Percentiles rank a stretch among this genome's conserved stretches.
Conservation (phyloP, 2,888 invertebrate genomes). For the Caenorhabditis panamensis region DNA sequence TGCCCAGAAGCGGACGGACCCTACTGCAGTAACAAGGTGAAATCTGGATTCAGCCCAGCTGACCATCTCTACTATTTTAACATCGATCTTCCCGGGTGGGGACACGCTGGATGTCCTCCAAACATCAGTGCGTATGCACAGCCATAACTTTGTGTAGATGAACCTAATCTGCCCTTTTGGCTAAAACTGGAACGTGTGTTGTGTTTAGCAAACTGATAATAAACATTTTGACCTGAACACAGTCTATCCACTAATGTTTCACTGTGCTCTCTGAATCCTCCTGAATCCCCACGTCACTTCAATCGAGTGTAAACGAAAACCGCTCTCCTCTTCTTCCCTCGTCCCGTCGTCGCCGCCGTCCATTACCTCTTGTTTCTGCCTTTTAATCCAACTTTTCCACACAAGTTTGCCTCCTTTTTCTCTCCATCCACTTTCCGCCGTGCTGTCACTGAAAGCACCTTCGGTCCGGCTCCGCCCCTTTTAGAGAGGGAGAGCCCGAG, state of each 20-base stretch:
- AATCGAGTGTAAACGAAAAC: slow-evolving; percentile 9
- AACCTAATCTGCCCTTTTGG: too few relatives aligned
- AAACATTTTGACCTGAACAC: neutral
- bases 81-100: slow-evolving; percentile 35
- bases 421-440: slow-evolving; percentile 23
- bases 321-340: too few relatives aligned
- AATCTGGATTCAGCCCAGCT: neutral
- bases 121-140: slow-evolving; percentile 41
- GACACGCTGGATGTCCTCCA: slow-evolving; percentile 53
- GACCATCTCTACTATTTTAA: slow-evolving; percentile 53
- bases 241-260: neutral
- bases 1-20: slow-evolving; percentile 47
- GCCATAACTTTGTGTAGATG: neutral
- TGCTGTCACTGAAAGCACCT: slow-evolving; percentile 38
- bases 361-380: slow-evolving; percentile 44
- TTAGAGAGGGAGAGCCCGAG: neutral
- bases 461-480: slow-evolving; percentile 48
- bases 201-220: neutral
- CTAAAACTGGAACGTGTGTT: too few relatives aligned
- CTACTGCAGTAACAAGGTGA: slow-evolving; percentile 38
- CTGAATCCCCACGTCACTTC: neutral
- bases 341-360: neutral
- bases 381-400: slow-evolving; percentile 39
- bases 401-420: slow-evolving; percentile 12
- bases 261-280: too few relatives aligned